Evolutionary conservation across 2,113 vertebrate genomes (phyloP).

Genomic region (Aldabrachelys gigantea): DNA sequence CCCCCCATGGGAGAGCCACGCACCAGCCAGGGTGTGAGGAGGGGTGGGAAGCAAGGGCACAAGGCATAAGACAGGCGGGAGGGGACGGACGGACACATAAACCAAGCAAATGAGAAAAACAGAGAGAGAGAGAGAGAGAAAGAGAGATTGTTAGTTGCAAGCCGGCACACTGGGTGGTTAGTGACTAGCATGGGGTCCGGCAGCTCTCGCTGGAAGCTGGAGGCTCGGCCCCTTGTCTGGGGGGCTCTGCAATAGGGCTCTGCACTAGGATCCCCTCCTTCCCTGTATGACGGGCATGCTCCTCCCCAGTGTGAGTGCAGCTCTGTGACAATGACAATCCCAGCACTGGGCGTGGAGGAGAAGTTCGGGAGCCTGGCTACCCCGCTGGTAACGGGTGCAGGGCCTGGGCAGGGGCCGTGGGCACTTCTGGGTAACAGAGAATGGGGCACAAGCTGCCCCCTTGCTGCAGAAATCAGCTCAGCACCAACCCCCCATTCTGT

Average conservation of each 20-base stretch:
- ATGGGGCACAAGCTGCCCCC: neutral
- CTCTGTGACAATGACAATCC: too few relatives aligned
- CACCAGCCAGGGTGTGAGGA: constrained; percentile 58
- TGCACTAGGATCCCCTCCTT: neutral
- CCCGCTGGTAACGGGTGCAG: neutral
- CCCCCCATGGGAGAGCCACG: neutral
- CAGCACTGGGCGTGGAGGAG: neutral
- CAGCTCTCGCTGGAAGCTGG: neutral
- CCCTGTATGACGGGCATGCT: neutral
- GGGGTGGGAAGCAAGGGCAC: constrained; percentile 49
- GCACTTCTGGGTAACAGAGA: neutral
- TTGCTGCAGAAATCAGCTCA: neutral
- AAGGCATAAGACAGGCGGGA: constrained; percentile 6
- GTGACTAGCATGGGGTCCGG: neutral
- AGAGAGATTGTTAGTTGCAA: constrained; percentile 71
- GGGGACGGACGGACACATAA: neutral
- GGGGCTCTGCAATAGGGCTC: neutral
- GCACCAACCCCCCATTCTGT: neutral
- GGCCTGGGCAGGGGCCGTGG: neutral
- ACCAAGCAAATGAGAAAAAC: constrained; percentile 57
- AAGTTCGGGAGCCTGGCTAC: neutral
- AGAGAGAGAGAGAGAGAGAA: constrained; percentile 38
- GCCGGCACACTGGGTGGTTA: constrained; percentile 20
- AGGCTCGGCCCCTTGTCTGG: neutral
- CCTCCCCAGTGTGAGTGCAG: too few relatives aligned